Conservation (phyloP, 2,888 invertebrate species). For the Tenodera sinensis region DNA sequence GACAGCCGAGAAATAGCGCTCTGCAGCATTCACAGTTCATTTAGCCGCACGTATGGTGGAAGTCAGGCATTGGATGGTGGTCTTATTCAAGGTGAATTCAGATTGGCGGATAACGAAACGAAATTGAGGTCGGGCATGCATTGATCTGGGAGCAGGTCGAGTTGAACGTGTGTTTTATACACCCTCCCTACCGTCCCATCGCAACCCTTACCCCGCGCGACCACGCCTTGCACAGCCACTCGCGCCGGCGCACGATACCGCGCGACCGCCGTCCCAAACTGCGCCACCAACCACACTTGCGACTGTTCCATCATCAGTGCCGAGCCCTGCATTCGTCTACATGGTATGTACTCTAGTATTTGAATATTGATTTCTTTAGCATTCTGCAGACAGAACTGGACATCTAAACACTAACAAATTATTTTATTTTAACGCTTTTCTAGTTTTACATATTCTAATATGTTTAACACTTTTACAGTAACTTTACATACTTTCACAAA, state of each 20-base stretch:
- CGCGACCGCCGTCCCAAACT: background rate
- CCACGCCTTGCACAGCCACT: background rate
- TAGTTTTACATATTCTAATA: too few relatives aligned
- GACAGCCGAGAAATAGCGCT: background rate
- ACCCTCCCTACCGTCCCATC: background rate
- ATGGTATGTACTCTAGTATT: background rate
- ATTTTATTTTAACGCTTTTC: background rate
- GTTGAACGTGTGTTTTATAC: background rate
- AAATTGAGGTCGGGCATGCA: background rate
- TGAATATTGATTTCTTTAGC: background rate
- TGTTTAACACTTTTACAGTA: too few relatives aligned
- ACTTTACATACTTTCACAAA: too few relatives aligned
- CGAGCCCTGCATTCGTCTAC: background rate
- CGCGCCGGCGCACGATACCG: background rate
- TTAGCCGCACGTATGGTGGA: background rate
- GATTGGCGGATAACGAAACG: background rate
- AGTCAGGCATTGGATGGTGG: background rate
- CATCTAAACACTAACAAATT: background rate
- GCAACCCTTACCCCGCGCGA: background rate
- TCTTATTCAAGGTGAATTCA: background rate
- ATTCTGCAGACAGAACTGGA: background rate
- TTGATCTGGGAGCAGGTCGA: background rate
- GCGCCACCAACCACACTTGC: background rate
- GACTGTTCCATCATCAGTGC: background rate
- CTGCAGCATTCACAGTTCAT: background rate